Percentiles rank a stretch among this genome's conserved stretches.
Conservation (phyloP, 2,888 invertebrate species). For the Syritta pipiens region DNA sequence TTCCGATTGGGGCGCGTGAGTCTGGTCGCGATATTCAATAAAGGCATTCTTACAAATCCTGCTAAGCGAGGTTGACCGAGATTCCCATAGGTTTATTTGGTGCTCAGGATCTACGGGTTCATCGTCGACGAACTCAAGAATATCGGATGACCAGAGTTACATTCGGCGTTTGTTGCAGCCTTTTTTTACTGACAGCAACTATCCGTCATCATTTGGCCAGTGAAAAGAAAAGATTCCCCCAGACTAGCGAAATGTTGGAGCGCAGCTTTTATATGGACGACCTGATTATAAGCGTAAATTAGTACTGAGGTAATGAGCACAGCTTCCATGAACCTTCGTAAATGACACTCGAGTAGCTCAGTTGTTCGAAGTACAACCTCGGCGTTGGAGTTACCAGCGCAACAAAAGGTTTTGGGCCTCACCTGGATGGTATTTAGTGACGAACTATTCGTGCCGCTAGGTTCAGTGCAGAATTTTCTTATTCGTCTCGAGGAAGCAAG, state of each 20-base stretch:
- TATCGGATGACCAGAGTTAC: slow-evolving; percentile 24
- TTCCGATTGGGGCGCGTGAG: slow-evolving; percentile 14
- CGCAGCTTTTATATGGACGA: slow-evolving; percentile 26
- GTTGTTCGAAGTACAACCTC: background rate
- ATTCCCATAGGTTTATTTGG: slow-evolving; percentile 9
- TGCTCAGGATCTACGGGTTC: background rate
- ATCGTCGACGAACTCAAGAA: slow-evolving; percentile 1
- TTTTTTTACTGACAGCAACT: slow-evolving; percentile 8
- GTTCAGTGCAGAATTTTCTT: slow-evolving; percentile 4
- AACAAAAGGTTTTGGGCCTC: slow-evolving; percentile 23
- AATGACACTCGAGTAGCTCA: slow-evolving; percentile 20
- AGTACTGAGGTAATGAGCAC: slow-evolving; percentile 1
- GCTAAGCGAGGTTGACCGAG: slow-evolving; percentile 1
- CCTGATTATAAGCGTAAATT: slow-evolving; percentile 13
- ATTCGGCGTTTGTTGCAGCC: slow-evolving; percentile 14
- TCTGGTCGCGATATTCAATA: slow-evolving; percentile 5
- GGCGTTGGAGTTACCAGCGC: background rate
- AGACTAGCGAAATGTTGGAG: slow-evolving; percentile 8
- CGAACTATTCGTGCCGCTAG: slow-evolving; percentile 4
- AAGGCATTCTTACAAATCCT: slow-evolving; percentile 6
- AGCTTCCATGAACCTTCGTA: slow-evolving; percentile 19
- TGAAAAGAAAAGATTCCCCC: background rate
- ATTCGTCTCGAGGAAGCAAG: slow-evolving; percentile 4
- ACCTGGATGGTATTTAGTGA: slow-evolving; percentile 3
- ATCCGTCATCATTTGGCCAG: background rate